phyloP scores from a whole-genome alignment of 2,113 vertebrate species.

The Bambusicola thoracicus region DNA sequence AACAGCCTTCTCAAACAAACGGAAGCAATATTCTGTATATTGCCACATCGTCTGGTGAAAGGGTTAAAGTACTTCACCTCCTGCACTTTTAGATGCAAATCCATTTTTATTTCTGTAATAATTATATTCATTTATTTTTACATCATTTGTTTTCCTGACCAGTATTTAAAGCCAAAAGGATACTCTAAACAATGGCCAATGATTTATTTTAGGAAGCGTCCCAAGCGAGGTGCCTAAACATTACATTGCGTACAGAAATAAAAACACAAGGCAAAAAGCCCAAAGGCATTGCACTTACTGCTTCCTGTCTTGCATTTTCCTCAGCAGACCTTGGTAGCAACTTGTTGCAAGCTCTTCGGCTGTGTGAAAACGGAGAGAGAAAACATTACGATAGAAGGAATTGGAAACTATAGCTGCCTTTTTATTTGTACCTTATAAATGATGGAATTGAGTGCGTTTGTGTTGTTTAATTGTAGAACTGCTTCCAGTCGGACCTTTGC shows the following conservation, averaged over 20 bases:
- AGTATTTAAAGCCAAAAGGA: slow-evolving; percentile 85
- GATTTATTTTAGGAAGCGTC: slow-evolving; percentile 79
- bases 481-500: neutral
- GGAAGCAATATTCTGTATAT: slow-evolving; percentile 81
- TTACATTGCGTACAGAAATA: slow-evolving; percentile 82
- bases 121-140: slow-evolving; percentile 80
- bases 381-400: neutral
- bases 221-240: slow-evolving; percentile 83
- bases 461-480: neutral
- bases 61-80: slow-evolving; percentile 77
- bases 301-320: slow-evolving; percentile 39
- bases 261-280: slow-evolving; percentile 37
- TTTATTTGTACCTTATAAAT: neutral
- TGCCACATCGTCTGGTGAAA: slow-evolving; percentile 79
- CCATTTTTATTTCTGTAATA: slow-evolving; percentile 81
- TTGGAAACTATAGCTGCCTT: neutral
- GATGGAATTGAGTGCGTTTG: neutral
- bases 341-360: neutral
- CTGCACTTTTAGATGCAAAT: slow-evolving; percentile 82
- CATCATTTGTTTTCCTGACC: slow-evolving; percentile 81
- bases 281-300: slow-evolving; percentile 62
- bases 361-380: neutral
- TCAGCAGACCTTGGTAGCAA: neutral
- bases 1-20: slow-evolving; percentile 81
- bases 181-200: slow-evolving; percentile 80